Base-by-base conservation (phyloP, 2,113 vertebrate genomes). In the Prochilodus magdalenae region DNA sequence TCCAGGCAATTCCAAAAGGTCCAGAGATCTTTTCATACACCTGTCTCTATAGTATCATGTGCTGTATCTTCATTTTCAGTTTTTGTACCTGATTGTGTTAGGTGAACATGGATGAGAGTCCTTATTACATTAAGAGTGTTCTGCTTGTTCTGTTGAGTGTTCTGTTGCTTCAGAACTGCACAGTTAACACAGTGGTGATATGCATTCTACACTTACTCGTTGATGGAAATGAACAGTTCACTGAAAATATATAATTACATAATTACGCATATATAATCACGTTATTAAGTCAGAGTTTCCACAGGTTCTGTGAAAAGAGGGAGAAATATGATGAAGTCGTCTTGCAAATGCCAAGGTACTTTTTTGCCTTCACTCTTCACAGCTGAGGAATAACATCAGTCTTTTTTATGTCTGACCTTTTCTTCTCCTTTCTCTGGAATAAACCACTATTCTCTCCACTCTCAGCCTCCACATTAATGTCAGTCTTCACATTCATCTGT, bases 401-500 rank as follows among this genome's bases (percentile, higher is more conserved):
- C 75, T 83, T 62, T 24, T 63, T 83, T 77, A 73, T 77, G 24
- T 49, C 76, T 83, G 82, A 83, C 75, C 82, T 83, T 83, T 78
- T 59, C 67, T 66, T 78, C 60, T 55, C 13, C 36, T 66, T 30
- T 82, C 51, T 73, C 76, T 44, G 69, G 49, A 80, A 73, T 80
- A 72, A 73, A 80, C 13, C 55, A 49, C 36, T 36, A 62, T 16
- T 44, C 33, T 11, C 57, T 55, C 36, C 51, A 59, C 24, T n/a
- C 55, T 14, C 36, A 47, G 22, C 22, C 29, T 51, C 47, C 47
- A 66, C 44, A 27, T 55, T 40, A 26, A 69, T 69, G 63, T 40
- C 51, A 57, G 10, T 30, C 20, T 55, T 55, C 72, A 55, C 18
- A 70, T 70, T 70, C 66, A 70, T 70, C 66, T 70, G 66, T 24